Conservation (phyloP, 64 coral and sea anemone genomes). For the Stichodactyla mertensii region DNA sequence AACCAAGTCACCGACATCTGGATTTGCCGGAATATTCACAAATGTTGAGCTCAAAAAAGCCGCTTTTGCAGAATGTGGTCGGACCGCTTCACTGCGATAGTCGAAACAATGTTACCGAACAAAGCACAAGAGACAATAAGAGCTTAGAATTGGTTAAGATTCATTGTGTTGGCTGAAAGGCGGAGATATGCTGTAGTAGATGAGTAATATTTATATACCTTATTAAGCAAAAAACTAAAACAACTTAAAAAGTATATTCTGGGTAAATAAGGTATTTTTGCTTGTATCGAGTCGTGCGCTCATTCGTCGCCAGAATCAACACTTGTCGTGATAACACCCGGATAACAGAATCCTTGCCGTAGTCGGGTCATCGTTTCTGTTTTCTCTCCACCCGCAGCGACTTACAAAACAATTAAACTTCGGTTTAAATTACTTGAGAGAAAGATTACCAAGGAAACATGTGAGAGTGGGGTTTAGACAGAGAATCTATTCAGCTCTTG, state of each 20-base stretch:
- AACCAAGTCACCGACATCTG: background rate
- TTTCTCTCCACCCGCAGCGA: background rate
- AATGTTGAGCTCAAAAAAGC: conserved; percentile 19
- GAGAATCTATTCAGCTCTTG: conserved; percentile 1
- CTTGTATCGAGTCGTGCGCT: background rate
- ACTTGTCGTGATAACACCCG: background rate
- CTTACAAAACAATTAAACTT: conserved; percentile 28
- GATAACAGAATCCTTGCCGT: background rate
- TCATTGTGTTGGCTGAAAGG: background rate
- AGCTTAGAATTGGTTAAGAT: background rate
- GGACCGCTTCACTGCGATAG: background rate
- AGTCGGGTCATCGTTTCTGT: conserved; percentile 2
- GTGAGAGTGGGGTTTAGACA: background rate
- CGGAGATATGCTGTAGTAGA: background rate
- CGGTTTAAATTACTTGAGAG: conserved; percentile 25
- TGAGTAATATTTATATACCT: background rate
- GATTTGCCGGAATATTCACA: background rate
- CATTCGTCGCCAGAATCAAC: background rate
- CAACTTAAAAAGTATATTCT: background rate
- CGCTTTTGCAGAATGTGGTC: background rate
- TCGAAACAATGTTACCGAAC: conserved; percentile 22
- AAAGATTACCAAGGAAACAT: conserved; percentile 15
- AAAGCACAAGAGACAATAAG: conserved; percentile 2
- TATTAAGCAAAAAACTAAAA: background rate
- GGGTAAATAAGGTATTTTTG: background rate